Evolutionary conservation across 2,113 vertebrate genomes (phyloP).

Genomic region (Morone chrysops): DNA sequence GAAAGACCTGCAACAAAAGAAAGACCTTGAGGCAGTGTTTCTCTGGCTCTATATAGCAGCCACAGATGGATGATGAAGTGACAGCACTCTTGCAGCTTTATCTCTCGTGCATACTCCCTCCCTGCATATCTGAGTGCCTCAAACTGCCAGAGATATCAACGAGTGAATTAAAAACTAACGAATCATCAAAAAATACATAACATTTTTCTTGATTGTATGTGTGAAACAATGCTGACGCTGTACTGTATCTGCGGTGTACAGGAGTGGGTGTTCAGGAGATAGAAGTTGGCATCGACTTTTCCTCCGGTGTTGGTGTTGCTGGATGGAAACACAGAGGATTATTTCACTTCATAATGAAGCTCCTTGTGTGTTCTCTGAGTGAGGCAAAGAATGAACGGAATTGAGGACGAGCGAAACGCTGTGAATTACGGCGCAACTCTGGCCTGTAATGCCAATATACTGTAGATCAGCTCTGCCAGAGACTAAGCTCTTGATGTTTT

Average conservation of each 20-base stretch:
- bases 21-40: slow-evolving; percentile 60
- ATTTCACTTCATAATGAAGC: slow-evolving; percentile 33
- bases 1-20: slow-evolving; percentile 58
- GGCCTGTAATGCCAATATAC: slow-evolving; percentile 25
- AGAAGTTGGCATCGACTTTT: slow-evolving; percentile 52
- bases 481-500: slow-evolving; percentile 45
- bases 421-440: slow-evolving; percentile 6
- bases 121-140: background rate
- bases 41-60: slow-evolving; percentile 44
- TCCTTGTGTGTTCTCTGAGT: slow-evolving; percentile 28
- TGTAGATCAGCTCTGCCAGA: background rate
- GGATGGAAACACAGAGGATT: slow-evolving; percentile 53
- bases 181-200: slow-evolving; percentile 16
- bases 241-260: background rate
- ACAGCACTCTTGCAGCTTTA: slow-evolving; percentile 48
- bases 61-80: slow-evolving; percentile 41
- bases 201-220: background rate
- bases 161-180: background rate
- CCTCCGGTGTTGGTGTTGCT: slow-evolving; percentile 41
- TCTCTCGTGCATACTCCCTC: slow-evolving; percentile 27
- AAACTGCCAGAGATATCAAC: background rate
- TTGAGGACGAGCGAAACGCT: slow-evolving; percentile 32
- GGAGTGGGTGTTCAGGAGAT: slow-evolving; percentile 43
- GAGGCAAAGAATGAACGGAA: slow-evolving; percentile 7
- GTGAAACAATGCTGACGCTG: slow-evolving; percentile 34